phyloP scores from a whole-genome alignment of 2,113 vertebrate genomes.

The Oreochromis tanganicae region DNA sequence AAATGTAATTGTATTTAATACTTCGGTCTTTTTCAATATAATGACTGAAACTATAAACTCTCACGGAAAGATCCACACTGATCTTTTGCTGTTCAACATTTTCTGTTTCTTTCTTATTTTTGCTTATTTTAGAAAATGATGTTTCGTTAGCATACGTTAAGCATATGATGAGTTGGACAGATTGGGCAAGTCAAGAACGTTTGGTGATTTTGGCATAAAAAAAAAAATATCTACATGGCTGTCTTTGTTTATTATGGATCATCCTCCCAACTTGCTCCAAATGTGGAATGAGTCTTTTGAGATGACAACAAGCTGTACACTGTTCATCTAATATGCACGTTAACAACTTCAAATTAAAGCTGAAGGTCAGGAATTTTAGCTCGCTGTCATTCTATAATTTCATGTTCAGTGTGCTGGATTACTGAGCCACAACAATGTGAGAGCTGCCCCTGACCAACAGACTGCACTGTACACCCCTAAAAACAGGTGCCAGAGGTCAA shows the following conservation, averaged over 20 bases:
- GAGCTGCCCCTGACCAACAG: not conserved
- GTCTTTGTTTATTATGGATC: not conserved
- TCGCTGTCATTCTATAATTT: not conserved
- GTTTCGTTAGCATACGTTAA: not conserved
- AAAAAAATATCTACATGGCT: not conserved
- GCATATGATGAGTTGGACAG: not conserved
- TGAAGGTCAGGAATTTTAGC: not conserved
- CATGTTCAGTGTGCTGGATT: not conserved
- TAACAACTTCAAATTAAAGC: not conserved
- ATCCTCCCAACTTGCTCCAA: not conserved
- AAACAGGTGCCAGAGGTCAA: not conserved
- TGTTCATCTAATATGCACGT: slow-evolving; percentile 11
- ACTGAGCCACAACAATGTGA: not conserved
- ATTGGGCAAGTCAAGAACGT: not conserved
- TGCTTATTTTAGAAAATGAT: not conserved
- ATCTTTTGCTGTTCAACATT: not conserved
- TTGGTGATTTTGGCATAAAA: not conserved
- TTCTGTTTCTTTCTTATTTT: not conserved
- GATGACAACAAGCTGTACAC: not conserved
- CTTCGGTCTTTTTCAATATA: not conserved
- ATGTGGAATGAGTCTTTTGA: not conserved
- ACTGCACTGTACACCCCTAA: not conserved
- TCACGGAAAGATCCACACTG: not conserved
- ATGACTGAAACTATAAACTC: not conserved
- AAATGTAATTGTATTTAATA: not conserved